phyloP scores from a whole-genome alignment of 2,888 invertebrate species.

The Dysmachus trigonus region DNA sequence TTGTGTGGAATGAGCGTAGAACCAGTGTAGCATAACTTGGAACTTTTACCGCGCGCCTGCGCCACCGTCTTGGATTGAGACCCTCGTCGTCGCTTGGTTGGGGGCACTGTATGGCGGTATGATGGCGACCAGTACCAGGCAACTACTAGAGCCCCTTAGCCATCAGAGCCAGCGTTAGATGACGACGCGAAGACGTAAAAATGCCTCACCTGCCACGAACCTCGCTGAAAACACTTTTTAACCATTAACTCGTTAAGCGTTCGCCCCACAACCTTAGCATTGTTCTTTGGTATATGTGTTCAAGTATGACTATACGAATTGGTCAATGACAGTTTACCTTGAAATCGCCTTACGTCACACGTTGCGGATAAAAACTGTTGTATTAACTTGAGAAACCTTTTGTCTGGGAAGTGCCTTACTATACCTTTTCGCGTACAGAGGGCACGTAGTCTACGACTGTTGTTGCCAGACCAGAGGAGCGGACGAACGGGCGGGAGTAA shows the following conservation, averaged over 20 bases:
- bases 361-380: constrained; percentile 5
- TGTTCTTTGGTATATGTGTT: background rate
- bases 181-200: background rate
- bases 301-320: constrained; percentile 15
- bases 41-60: background rate
- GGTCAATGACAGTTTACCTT: constrained; percentile 48
- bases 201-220: background rate
- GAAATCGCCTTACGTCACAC: constrained; percentile 41
- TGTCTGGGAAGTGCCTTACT: background rate
- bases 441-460: background rate
- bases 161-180: background rate
- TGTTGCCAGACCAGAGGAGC: background rate
- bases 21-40: constrained; percentile 21
- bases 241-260: background rate
- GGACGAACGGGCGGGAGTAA: background rate
- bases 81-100: background rate
- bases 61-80: background rate
- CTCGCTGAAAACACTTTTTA: background rate
- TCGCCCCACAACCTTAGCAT: background rate
- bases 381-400: background rate
- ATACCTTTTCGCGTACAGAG: background rate
- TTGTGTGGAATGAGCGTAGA: constrained; percentile 1
- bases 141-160: background rate
- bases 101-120: background rate
- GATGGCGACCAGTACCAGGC: background rate